A percentile compares a stretch with the other conserved stretches of the same genome.
These are phyloP conservation scores for Babylonia areolata DNA, from an alignment of 1,140 invertebrate genomes.

Conservation along the genomic window DNA sequence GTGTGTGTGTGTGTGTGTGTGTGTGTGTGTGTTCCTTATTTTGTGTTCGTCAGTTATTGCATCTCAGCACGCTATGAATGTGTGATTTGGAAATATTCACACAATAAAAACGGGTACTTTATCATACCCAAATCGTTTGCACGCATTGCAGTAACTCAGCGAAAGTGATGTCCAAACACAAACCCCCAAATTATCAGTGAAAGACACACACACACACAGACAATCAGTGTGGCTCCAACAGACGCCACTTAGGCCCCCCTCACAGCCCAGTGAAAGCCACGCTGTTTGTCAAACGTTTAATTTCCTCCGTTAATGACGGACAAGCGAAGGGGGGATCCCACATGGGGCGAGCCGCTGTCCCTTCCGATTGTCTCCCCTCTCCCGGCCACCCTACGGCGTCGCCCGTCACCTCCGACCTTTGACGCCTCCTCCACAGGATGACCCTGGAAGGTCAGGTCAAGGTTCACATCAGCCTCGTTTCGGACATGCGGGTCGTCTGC, in stretches of 20 bases:
- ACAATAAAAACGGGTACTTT: too few relatives aligned
- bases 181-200: background rate
- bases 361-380: background rate
- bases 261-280: background rate
- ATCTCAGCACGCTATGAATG: too few relatives aligned
- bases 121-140: background rate
- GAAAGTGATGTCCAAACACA: background rate
- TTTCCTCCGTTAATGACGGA: conserved; percentile 17
- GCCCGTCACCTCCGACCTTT: conserved; percentile 16
- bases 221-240: background rate
- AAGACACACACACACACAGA: background rate
- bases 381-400: background rate
- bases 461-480: conserved; percentile 23
- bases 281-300: conserved; percentile 27
- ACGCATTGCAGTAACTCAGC: background rate
- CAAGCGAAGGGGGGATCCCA: background rate
- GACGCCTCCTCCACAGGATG: background rate
- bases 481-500: conserved; percentile 33
- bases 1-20: too few relatives aligned
- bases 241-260: background rate
- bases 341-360: conserved; percentile 18
- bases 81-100: too few relatives aligned
- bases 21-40: too few relatives aligned
- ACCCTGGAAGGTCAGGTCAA: conserved; percentile 34
- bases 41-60: too few relatives aligned